Percentiles rank a stretch among this genome's conserved stretches.
phyloP scores from a whole-genome alignment of 2,797 vertebrate genomes.

The Falco rusticolus region DNA sequence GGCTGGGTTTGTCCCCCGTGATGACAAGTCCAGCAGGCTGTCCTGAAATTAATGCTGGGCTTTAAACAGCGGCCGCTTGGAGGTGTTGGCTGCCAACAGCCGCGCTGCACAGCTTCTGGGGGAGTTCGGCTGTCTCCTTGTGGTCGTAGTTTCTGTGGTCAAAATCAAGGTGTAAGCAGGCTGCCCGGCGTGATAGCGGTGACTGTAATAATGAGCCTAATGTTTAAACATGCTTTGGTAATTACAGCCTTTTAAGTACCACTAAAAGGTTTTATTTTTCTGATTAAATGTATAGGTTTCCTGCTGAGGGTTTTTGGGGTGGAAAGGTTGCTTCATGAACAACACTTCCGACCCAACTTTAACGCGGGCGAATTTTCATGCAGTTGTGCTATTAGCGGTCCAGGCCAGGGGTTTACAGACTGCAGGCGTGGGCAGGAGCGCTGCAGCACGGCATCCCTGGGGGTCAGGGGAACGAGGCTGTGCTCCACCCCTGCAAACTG shows the following conservation, averaged over 20 bases:
- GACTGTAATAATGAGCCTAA: not conserved
- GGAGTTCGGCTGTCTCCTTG: fast-evolving
- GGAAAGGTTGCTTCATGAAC: not conserved
- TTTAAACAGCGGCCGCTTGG: fast-evolving
- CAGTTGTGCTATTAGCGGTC: not conserved
- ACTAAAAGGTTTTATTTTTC: not conserved
- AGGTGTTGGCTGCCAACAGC: not conserved
- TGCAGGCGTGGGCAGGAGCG: not conserved
- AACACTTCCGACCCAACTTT: not conserved
- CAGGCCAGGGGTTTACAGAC: not conserved
- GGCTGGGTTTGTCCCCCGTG: not conserved
- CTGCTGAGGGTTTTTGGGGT: not conserved
- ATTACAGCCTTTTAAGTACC: not conserved
- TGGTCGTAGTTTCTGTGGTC: not conserved
- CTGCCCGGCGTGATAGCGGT: not conserved
- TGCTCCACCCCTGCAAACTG: not conserved
- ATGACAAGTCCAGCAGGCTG: not conserved
- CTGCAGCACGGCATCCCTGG: not conserved
- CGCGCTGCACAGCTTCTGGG: fast-evolving
- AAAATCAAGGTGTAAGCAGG: not conserved
- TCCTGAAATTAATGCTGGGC: not conserved
- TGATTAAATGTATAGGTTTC: not conserved
- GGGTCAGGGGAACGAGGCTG: fast-evolving
- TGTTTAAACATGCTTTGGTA: not conserved
- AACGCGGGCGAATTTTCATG: fast-evolving